Evolutionary conservation across 2,113 vertebrate genomes (phyloP), one percentile per base, ranked within the genome.

Genomic region (Meleagris gallopavo): DNA sequence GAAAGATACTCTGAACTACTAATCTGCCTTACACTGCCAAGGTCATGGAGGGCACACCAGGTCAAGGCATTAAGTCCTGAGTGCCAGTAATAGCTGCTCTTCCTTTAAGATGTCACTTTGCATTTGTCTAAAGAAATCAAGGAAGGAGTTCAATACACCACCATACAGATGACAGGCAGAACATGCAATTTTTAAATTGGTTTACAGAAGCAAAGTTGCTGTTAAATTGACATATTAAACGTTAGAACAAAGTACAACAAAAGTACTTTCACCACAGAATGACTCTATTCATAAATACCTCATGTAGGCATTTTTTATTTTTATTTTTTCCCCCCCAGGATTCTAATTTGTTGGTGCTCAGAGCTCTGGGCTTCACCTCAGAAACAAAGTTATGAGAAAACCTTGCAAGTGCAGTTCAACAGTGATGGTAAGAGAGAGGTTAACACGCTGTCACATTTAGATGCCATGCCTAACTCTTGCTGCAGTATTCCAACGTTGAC

Each of bases 41-140:
- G 97, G 97, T 97, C 97, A 97, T 0, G 4, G 52, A 88, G 92
- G 97, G 80, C 96, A 93, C 8, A 1, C 64, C 30, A 62, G 95
- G 94, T 95, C 93, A 92, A 27, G 17, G 81, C 86, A 38, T 88
- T 94, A 95, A 97, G 94, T 82, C 40, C 95, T 30, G 57, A 89
- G 78, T 45, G 74, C 95, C 82, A 40, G 54, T 89, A 95, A 97
- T 90, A 97, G 94, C 87, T 36, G 73, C 87, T 89, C 77, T 29
- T 93, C 90, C 94, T 94, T 60, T 18, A 82, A 92, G 75, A 71
- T 94, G 95, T 96, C 96, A 95, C 90, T 95, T 93, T 83, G 72
- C 83, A 95, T 94, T 84, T 94, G 88, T 96, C 92, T 94, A 18
- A 71, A 76, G 88, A 81, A 95, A 90, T 38, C 54, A 82, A 89